A percentile compares a stretch with the other conserved stretches of the same genome.
These are phyloP conservation scores for Trichogramma pretiosum DNA, from an alignment of 1,140 invertebrate genomes.

Conservation along the genomic window DNA sequence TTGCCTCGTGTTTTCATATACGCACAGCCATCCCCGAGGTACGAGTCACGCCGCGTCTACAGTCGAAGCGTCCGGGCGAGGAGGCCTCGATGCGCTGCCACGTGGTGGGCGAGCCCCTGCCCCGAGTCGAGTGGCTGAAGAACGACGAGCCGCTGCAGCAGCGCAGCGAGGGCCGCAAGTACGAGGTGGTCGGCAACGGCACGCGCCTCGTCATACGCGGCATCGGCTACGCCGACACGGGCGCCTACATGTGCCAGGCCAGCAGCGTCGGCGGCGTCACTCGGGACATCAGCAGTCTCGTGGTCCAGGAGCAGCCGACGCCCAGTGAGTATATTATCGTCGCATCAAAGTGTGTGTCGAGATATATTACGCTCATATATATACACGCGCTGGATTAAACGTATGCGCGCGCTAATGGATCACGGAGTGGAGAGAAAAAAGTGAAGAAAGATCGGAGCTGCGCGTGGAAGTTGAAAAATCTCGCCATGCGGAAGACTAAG, in stretches of 20 bases:
- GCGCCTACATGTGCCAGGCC: constrained; percentile 71
- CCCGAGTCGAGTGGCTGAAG: constrained; percentile 62
- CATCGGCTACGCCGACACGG: constrained; percentile 64
- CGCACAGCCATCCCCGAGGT: constrained; percentile 58
- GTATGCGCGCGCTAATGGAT: no score
- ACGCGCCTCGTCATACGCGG: constrained; percentile 58
- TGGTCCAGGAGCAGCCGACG: constrained; percentile 61
- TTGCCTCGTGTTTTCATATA: not conserved
- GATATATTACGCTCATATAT: no score
- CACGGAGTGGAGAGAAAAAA: no score
- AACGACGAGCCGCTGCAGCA: constrained; percentile 59
- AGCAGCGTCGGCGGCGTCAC: constrained; percentile 61
- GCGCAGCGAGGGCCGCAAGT: constrained; percentile 52
- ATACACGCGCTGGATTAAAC: no score
- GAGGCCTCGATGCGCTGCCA: constrained; percentile 62
- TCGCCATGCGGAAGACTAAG: no score
- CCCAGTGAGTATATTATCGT: constrained; percentile 52
- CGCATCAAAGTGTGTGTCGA: not conserved
- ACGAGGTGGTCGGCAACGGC: constrained; percentile 60
- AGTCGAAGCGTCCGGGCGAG: constrained; percentile 57
- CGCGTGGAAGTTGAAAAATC: constrained; percentile 8
- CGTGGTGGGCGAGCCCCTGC: constrained; percentile 61
- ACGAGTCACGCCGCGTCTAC: constrained; percentile 58
- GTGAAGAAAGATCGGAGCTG: not conserved
- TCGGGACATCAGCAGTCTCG: constrained; percentile 61